Base-by-base conservation (phyloP, 1,140 invertebrate genomes). In the Drosophila pseudoobscura region DNA sequence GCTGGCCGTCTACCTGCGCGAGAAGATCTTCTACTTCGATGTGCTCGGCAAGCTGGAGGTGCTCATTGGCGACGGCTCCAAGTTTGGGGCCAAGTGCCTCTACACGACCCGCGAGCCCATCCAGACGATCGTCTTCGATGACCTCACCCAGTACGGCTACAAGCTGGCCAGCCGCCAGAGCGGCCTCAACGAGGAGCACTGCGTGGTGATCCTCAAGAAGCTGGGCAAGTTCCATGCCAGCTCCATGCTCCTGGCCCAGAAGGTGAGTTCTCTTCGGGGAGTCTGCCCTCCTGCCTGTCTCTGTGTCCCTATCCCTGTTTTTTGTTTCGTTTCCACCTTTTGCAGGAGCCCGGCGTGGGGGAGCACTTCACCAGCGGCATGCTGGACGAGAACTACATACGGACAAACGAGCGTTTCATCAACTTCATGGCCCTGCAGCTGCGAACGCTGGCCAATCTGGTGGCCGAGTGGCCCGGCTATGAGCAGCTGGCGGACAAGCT, bases 41-140 rank as follows among this genome's bases (percentile, higher is more conserved):
- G 88, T 91, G 11, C 76, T 91, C 0, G 90, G 84, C 44, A 85
- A 83, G 57, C 65, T 91, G 78, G 87, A 91, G 60, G 72, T 89
- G 41, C 63, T 91, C 5, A 83, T 91, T 8, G 84, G 83, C 0
- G 90, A 89, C 13, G 80, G 80, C 24, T 61, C 69, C 8, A 90
- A 91, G 53, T 91, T 91, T 26, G 90, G 83, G 6, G 83, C 90
- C 9, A 90, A 89, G 55, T 91, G 89, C 53, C 72, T 89, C 2
- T 91, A 91, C 22, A 90, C 88, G 1, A 89, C 87, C 9, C 65
- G 83, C 17, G 75, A 87, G 52, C 90, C 90, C 11, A 84, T 91
- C 20, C 90, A 90, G 45, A 91, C 90, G 6, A 91, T 91, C 15
- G 90, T 91, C 17, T 91, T 91, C n/a, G 90, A 91, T 57, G 90